These are phyloP conservation scores for Anguilla japonica DNA, from an alignment of 2,113 vertebrate genomes.

Conservation along the genomic window DNA sequence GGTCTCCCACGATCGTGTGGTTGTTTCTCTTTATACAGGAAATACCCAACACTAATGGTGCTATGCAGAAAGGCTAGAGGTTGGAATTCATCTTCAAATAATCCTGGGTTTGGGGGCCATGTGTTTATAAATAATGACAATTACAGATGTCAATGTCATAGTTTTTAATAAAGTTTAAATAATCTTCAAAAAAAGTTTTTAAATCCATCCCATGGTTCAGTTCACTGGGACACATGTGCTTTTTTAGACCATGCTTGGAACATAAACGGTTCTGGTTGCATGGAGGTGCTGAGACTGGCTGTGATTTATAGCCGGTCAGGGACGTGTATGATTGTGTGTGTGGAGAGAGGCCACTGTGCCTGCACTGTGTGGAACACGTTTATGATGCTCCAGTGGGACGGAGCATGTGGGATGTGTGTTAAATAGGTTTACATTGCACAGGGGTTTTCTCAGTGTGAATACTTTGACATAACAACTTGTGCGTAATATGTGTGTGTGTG, in stretches of 20 bases:
- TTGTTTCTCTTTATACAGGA: neutral
- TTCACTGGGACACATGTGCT: conserved; percentile 11
- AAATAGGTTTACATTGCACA: conserved; percentile 41
- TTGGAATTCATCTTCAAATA: neutral
- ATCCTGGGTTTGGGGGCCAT: neutral
- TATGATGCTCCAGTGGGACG: conserved; percentile 51
- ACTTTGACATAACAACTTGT: conserved; percentile 37
- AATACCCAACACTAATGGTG: neutral
- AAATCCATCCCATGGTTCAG: neutral
- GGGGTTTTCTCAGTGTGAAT: conserved; percentile 48
- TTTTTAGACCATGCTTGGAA: conserved; percentile 48
- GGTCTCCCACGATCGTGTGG: neutral
- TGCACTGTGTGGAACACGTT: conserved; percentile 51
- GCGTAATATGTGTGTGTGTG: too few species aligned
- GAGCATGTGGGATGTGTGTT: conserved; percentile 60
- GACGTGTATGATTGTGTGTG: conserved; percentile 56
- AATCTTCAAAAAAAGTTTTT: neutral
- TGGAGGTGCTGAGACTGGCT: conserved; percentile 58
- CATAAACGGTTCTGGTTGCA: conserved; percentile 61
- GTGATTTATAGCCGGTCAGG: conserved; percentile 61
- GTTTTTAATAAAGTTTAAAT: neutral
- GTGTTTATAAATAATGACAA: neutral
- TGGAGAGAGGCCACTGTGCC: conserved; percentile 54
- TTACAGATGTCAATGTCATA: neutral
- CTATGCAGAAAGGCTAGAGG: neutral